phyloP scores from a whole-genome alignment of 2,888 invertebrate genomes.

The Petrophora chlorosata region DNA sequence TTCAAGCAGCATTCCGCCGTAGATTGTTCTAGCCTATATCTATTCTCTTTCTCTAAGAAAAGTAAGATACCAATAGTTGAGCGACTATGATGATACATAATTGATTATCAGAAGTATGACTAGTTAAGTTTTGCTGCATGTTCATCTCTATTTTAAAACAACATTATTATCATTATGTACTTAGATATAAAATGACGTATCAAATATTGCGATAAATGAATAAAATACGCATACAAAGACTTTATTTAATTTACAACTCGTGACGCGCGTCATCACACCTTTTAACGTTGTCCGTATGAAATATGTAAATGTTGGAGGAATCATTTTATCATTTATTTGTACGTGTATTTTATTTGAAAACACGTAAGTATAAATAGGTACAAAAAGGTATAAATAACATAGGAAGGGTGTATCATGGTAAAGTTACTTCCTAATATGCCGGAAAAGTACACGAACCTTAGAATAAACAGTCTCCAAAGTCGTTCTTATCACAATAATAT shows the following conservation, averaged over 20 bases:
- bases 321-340: too few relatives aligned
- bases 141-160: neutral
- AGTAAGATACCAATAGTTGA: too few relatives aligned
- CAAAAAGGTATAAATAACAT: too few relatives aligned
- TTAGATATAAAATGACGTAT: slow-evolving; percentile 11
- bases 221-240: slow-evolving; percentile 14
- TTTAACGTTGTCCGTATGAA: slow-evolving; percentile 27
- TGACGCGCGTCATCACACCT: slow-evolving; percentile 31
- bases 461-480: neutral
- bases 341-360: too few relatives aligned
- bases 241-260: slow-evolving; percentile 29
- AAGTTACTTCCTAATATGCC: slow-evolving; percentile 9
- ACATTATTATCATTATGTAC: neutral
- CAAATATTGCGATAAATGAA: slow-evolving; percentile 10
- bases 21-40: too few relatives aligned
- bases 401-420: too few relatives aligned
- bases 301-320: slow-evolving; percentile 19
- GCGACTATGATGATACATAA: too few relatives aligned
- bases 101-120: too few relatives aligned
- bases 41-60: too few relatives aligned
- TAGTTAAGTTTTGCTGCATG: neutral
- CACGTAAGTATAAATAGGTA: neutral
- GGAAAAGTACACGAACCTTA: slow-evolving; percentile 2
- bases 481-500: neutral
- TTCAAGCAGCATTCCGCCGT: too few relatives aligned